Base-by-base conservation (phyloP, 2,797 vertebrate species). In the Garrulus glandarius region DNA sequence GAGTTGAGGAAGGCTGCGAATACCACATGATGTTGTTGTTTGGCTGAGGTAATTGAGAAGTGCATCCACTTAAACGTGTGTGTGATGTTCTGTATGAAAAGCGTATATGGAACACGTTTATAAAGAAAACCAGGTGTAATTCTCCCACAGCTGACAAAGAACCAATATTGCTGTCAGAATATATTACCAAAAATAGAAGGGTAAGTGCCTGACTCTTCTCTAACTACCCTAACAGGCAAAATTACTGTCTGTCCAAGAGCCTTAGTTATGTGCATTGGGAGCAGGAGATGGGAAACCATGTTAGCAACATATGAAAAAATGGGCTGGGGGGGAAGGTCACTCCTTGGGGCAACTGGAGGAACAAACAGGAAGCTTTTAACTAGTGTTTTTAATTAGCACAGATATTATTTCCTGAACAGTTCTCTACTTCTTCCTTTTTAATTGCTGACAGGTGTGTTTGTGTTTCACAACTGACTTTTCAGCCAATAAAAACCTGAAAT, bases 281-380 rank as follows among this genome's bases (percentile, higher is more conserved):
- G 60, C 80, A 75, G 36, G 69, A 89, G 91, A 87, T 84, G 69
- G 83, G 24, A 93, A 97, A 94, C 87, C 95, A 83, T 79, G 78
- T 93, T 95, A 97, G 93, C 74, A 13, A 78, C 94, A 96, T 97
- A 97, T 96, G 97, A 98, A 98, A 98, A 98, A 98, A 97, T 97
- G 96, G 92, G 94, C 92, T 81, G 91, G 78, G 93, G 93, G 96
- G 94, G 96, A 97, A 97, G 98, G 98, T 98, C 98, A 98, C 79
- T 98, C 97, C 97, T 98, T 95, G 97, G 98, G 98, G 98, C 98
- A 98, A 98, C 97, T 98, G 94, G 93, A 97, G 98, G 96, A 98
- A 98, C 97, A 98, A 98, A 98, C 99, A 99, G 99, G 99, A 99
- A 99, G 99, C 99, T 99, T 99, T 99, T 99, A 99, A 99, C 98